Conservation (phyloP, 2,113 vertebrate species). For the Grammomys surdaster region DNA sequence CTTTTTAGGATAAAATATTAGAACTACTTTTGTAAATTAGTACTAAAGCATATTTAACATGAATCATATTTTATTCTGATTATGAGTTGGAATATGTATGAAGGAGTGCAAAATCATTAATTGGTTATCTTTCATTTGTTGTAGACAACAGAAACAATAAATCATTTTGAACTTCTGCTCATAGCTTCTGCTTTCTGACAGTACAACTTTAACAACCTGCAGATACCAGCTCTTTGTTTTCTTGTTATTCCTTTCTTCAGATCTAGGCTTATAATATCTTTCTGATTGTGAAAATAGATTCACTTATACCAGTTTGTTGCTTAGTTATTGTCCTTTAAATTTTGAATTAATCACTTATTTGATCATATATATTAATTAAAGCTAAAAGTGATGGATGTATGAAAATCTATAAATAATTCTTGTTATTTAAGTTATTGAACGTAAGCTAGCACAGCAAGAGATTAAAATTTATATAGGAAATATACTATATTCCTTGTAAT, state of each 20-base stretch:
- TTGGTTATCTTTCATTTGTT: background rate
- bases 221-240: background rate
- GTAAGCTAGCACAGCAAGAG: background rate
- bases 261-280: background rate
- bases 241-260: background rate
- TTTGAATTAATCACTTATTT: background rate
- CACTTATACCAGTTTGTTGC: background rate
- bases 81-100: background rate
- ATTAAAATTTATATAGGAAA: background rate
- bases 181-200: background rate
- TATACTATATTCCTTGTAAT: background rate
- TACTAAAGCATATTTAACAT: background rate
- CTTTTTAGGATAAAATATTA: background rate
- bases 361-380: background rate
- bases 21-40: constrained; percentile 14
- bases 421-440: background rate
- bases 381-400: background rate
- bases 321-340: background rate
- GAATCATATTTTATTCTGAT: background rate
- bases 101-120: background rate
- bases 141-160: background rate
- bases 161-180: background rate
- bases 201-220: background rate
- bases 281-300: background rate
- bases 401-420: background rate